Conservation (phyloP, 2,888 invertebrate species). For the Athrips mouffetella region DNA sequence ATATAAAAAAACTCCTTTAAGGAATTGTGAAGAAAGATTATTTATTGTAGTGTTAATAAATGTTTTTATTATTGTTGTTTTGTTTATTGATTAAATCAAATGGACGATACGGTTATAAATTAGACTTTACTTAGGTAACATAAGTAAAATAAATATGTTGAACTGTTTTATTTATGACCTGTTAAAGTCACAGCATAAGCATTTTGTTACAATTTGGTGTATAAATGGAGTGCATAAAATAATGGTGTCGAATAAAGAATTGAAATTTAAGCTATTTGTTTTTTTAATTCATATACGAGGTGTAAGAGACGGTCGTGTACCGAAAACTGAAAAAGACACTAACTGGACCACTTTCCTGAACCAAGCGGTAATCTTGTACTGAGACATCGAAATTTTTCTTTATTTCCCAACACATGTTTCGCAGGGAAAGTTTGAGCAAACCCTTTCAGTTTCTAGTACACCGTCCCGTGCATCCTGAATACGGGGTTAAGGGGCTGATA, state of each 20-base stretch:
- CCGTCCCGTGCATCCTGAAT: no score
- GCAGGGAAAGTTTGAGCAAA: no score
- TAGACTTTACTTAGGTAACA: not conserved
- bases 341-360: no score
- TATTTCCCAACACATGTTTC: no score
- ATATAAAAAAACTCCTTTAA: conserved; percentile 27
- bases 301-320: no score
- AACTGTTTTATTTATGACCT: conserved; percentile 11
- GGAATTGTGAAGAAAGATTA: conserved; percentile 32
- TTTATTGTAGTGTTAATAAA: not conserved
- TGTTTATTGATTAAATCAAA: conserved; percentile 20
- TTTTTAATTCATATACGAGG: no score
- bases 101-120: conserved; percentile 2
- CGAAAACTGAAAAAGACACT: not conserved
- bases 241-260: conserved; percentile 72
- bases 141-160: not conserved
- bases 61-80: conserved; percentile 26
- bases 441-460: no score
- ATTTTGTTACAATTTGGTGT: conserved; percentile 77
- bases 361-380: no score
- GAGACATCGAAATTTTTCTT: no score
- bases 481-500: no score
- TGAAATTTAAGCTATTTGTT: conserved; percentile 33
- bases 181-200: conserved; percentile 36
- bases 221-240: conserved; percentile 69